Base-by-base conservation (phyloP, 2,113 vertebrate genomes). In the Oryzias celebensis region DNA sequence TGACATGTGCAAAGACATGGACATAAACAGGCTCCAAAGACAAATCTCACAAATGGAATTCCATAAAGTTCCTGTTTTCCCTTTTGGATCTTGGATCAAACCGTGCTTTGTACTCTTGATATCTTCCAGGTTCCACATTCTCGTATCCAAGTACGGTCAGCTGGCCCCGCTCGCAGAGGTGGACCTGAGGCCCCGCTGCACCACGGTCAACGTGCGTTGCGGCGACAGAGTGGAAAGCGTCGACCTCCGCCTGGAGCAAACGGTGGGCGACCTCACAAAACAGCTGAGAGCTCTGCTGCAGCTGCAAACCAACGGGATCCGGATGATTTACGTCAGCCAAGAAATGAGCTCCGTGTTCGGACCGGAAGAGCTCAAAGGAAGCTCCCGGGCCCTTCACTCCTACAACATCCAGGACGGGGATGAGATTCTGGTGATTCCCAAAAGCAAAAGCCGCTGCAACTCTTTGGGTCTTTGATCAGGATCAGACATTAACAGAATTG, bases 361-460 rank as follows among this genome's bases (percentile, higher is more conserved):
- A 47, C 95, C 95, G 0, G 95, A 99, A 81, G 97, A 99, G 88
- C 82, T 99, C 90, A 97, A 93, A 77, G 95, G 93, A 67, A 93
- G 93, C 83, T 90, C 87, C 0, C 91, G 97, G 49, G 95, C 94
- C 0, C 89, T 99, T 63, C 97, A 99, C 62, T 98, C 94, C 13
- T 99, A 96, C 23, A 90, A 94, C 82, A 97, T 99, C 72, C 92
- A 91, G 18, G 97, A 99, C 65, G 97, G 97, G 16, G 96, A 97
- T 53, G 95, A 98, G 91, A 96, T 99, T 58, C 93, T 93, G 0
- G 94, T 99, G 52, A 94, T 96, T 73, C 93, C 93, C 59, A 95
- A 93, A 73, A 91, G 85, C 65, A 94, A 96, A 83, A 94, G 90
- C 75, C 90, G 87, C 70, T 80, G 81, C 80, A 76, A 82, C 65